Base-by-base conservation (phyloP, 1,140 invertebrate species). In the Leptinotarsa undecemlineata region DNA sequence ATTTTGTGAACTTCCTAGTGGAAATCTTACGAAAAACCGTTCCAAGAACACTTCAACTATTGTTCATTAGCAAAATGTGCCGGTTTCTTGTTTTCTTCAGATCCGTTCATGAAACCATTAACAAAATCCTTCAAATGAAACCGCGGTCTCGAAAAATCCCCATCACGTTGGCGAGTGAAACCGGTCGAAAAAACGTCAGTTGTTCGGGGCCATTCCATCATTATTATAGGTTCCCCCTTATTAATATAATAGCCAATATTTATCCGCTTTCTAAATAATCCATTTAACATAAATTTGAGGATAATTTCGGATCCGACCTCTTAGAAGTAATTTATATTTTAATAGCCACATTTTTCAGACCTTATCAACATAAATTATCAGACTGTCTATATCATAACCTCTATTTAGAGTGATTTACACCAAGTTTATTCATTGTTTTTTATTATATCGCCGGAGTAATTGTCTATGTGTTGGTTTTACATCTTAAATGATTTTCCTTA, bases 231-330 rank as follows among this genome's bases (percentile, higher is more conserved):
- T 42, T 74, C 26, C 60, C 70, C 47, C 72, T 74, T 77, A 77
- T 77, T 74, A 77, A 74, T 72, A 73, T 76, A 76, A 77, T 77
- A 77, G 72, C 76, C 70, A 74, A 72, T 72, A 67, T 74, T 77
- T 77, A 77, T 74, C 76, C 68, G 72, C 76, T 77, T 77, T 74
- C 76, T 77, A 77, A 77, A 77, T 77, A 71, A 74, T 74, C 76
- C 76, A 74, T 77, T 77, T 77, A 77, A 74, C 76, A 77, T 77
- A 77, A 77, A 76, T 74, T 57, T 74, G 73, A 66, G 62, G 61
- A 63, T 64, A 64, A 77, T 73, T 77, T 77, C 71, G 51, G 61
- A 69, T 51, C 26, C 63, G 23, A 70, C 74, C 73, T 70, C 73
- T 74, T 72, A 72, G 61, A 71, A 74, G 66, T 68, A 68, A 75